phyloP scores from a whole-genome alignment of 2,888 invertebrate genomes.

The Odontomyia ornata region DNA sequence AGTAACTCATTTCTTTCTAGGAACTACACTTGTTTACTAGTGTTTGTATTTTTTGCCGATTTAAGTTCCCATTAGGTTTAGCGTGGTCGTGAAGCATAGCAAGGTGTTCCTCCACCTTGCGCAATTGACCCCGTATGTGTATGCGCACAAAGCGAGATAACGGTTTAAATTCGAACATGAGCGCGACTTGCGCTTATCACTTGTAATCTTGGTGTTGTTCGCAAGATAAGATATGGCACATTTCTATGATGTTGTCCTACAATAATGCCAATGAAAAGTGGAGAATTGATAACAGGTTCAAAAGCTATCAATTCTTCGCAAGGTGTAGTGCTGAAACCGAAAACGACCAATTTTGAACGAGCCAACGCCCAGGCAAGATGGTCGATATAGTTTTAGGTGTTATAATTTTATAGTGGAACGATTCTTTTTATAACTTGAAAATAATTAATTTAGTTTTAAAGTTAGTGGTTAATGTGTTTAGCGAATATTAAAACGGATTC shows the following conservation, averaged over 20 bases:
- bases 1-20: background rate
- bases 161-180: conserved; percentile 11
- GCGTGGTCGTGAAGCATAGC: background rate
- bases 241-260: background rate
- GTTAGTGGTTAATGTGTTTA: background rate
- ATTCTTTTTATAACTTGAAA: conserved; percentile 16
- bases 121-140: conserved; percentile 13
- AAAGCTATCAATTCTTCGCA: conserved; percentile 38
- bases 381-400: conserved; percentile 32
- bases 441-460: conserved; percentile 6
- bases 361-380: conserved; percentile 45
- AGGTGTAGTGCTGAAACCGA: conserved; percentile 22
- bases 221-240: conserved; percentile 43
- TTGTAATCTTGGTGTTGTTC: conserved; percentile 34
- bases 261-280: conserved; percentile 25
- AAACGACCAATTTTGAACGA: conserved; percentile 25
- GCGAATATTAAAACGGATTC: background rate
- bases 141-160: background rate
- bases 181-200: conserved; percentile 31
- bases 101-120: conserved; percentile 34
- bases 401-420: conserved; percentile 25
- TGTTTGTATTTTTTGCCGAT: background rate
- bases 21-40: conserved; percentile 13
- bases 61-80: background rate
- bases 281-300: conserved; percentile 13